These are phyloP conservation scores for Thunnus albacares DNA, from an alignment of 2,797 vertebrate species.

Conservation along the genomic window DNA sequence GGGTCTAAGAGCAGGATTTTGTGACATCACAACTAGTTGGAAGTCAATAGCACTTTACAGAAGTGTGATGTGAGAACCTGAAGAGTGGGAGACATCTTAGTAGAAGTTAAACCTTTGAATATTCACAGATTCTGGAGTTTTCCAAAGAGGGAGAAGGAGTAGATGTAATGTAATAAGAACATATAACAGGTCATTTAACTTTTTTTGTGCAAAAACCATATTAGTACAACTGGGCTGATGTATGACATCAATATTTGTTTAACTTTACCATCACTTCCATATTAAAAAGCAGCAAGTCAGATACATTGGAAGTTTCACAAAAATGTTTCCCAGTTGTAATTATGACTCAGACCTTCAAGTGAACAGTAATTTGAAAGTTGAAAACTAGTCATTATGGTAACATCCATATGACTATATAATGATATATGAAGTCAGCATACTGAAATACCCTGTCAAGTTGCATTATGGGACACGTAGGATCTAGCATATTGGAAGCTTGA, in stretches of 20 bases:
- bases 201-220: no score
- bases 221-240: neutral
- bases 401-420: neutral
- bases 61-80: no score
- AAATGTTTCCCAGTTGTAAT: constrained; percentile 2
- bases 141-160: no score
- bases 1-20: no score
- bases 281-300: neutral
- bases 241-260: neutral
- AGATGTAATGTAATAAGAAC: no score
- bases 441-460: neutral
- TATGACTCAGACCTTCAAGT: neutral
- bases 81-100: no score
- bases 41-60: no score
- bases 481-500: neutral
- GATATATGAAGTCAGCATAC: neutral
- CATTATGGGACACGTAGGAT: constrained; percentile 9
- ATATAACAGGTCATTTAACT: no score
- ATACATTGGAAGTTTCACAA: neutral
- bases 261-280: neutral
- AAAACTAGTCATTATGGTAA: constrained; percentile 16
- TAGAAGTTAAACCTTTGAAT: no score
- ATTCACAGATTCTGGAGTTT: no score
- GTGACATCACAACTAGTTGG: no score
- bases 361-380: constrained; percentile 19